These are phyloP conservation scores for Anoplophora glabripennis DNA, from an alignment of 1,140 invertebrate species.

Conservation along the genomic window DNA sequence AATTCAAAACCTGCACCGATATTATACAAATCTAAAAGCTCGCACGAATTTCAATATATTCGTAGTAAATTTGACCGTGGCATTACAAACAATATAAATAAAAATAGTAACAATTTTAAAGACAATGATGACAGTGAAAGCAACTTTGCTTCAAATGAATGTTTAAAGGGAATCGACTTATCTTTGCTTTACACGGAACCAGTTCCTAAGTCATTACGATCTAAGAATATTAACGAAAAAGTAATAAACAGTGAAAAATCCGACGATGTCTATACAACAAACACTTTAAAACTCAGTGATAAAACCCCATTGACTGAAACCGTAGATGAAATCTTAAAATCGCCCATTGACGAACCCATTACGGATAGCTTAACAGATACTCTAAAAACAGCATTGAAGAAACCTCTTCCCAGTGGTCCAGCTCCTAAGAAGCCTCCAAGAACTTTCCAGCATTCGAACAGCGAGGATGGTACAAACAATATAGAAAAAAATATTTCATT, in stretches of 20 bases:
- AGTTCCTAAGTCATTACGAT: constrained; percentile 45
- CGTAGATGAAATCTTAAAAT: not conserved
- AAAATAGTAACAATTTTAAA: not conserved
- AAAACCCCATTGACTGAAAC: constrained; percentile 7
- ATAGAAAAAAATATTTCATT: constrained; percentile 29
- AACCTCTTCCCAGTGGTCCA: constrained; percentile 62
- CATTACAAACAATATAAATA: constrained; percentile 3
- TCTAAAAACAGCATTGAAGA: constrained; percentile 59
- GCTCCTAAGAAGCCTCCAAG: constrained; percentile 71
- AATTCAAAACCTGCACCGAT: constrained; percentile 16
- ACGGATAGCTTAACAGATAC: constrained; percentile 52
- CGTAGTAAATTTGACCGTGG: constrained; percentile 29
- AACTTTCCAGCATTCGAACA: constrained; percentile 56
- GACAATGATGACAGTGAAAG: constrained; percentile 10
- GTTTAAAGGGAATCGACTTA: constrained; percentile 25
- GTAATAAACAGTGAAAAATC: not conserved
- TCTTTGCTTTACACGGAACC: constrained; percentile 47
- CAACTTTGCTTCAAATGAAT: not conserved
- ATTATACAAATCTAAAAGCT: constrained; percentile 37
- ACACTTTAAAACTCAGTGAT: constrained; percentile 35
- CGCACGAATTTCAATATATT: constrained; percentile 33
- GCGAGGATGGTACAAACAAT: constrained; percentile 10
- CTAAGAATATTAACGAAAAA: constrained; percentile 19
- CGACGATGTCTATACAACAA: constrained; percentile 34
- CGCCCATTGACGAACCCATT: not conserved